phyloP scores from a whole-genome alignment of 1,140 invertebrate species.

The Bradysia coprophila region DNA sequence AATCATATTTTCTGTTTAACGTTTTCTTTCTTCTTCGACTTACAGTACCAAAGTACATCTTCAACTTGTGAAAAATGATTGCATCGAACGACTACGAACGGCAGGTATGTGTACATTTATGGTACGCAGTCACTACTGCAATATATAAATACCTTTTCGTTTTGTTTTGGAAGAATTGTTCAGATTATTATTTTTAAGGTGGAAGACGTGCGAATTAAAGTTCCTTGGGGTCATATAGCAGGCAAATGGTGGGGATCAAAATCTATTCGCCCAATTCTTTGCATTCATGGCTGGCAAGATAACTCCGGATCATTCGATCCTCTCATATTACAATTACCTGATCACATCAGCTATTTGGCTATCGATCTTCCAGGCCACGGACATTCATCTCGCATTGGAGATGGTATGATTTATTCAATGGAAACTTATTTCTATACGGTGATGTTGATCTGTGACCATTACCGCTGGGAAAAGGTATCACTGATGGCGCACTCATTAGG shows the following conservation, averaged over 20 bases:
- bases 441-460: background rate
- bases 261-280: slow-evolving; percentile 34
- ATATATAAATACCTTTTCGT: too few relatives aligned
- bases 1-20: too few relatives aligned
- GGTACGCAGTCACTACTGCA: too few relatives aligned
- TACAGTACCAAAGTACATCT: too few relatives aligned
- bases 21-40: too few relatives aligned
- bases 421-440: slow-evolving; percentile 9
- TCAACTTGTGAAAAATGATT: too few relatives aligned
- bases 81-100: too few relatives aligned
- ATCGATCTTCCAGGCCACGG: slow-evolving; percentile 33
- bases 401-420: background rate
- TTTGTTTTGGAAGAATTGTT: too few relatives aligned
- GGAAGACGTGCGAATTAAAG: background rate
- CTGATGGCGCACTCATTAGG: slow-evolving; percentile 41
- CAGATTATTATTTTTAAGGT: too few relatives aligned
- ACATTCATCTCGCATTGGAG: background rate
- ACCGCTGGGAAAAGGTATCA: slow-evolving; percentile 35
- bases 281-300: slow-evolving; percentile 49
- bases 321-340: slow-evolving; percentile 32
- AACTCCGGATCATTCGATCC: slow-evolving; percentile 47
- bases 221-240: slow-evolving; percentile 12
- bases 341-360: slow-evolving; percentile 33
- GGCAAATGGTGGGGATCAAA: slow-evolving; percentile 31
- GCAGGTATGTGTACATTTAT: too few relatives aligned